Evolutionary conservation across 2,797 vertebrate species (phyloP).

Genomic region (Mycteria americana): DNA sequence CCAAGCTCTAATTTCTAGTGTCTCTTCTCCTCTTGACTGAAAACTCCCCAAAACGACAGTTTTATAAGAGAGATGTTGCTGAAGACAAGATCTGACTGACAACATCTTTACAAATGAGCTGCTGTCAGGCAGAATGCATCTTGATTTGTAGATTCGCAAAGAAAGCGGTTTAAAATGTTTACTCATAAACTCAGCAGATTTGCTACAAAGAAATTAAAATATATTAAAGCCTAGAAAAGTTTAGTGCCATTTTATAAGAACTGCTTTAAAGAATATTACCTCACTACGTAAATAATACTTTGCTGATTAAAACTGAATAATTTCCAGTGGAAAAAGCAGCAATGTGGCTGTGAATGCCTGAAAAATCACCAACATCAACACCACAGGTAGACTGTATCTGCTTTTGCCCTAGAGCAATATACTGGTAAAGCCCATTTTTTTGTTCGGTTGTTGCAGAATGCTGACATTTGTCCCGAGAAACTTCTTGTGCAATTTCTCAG

Average conservation of each 20-base stretch:
- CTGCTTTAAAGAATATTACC: background rate
- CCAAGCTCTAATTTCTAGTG: background rate
- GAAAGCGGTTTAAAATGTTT: background rate
- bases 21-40: background rate
- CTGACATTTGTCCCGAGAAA: background rate
- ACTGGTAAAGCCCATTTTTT: background rate
- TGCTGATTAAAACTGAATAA: background rate
- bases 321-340: background rate
- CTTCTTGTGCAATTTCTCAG: background rate
- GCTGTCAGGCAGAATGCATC: background rate
- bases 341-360: background rate
- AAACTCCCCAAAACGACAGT: background rate
- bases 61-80: background rate
- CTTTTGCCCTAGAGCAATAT: background rate
- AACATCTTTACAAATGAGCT: background rate
- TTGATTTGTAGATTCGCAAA: background rate
- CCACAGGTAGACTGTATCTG: background rate
- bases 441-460: background rate
- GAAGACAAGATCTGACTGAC: slow-evolving; percentile 7
- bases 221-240: background rate
- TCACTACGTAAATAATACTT: background rate
- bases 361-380: background rate
- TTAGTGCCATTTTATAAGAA: background rate
- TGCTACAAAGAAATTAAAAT: background rate
- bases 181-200: background rate